Conservation (phyloP, 2,797 vertebrate genomes). For the Florisuga fusca region DNA sequence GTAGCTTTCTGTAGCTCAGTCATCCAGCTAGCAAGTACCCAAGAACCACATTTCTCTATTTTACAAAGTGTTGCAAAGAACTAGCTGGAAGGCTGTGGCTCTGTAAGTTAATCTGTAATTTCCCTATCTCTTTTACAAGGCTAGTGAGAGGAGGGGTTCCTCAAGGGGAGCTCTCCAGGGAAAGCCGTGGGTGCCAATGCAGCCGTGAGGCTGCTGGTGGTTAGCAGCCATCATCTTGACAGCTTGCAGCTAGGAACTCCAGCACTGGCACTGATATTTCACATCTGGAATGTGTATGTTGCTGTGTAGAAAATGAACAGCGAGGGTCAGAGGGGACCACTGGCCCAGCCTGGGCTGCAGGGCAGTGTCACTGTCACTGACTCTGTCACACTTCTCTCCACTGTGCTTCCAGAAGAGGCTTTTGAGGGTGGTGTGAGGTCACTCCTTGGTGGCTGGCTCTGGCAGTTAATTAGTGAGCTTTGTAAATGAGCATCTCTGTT, state of each 20-base stretch:
- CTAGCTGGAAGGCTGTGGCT: neutral
- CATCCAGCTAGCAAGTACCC: neutral
- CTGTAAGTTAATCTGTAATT: neutral
- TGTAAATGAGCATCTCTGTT: neutral
- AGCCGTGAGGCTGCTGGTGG: too few relatives aligned
- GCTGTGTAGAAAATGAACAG: neutral
- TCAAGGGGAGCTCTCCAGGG: neutral
- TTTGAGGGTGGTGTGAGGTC: too few relatives aligned
- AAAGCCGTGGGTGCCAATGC: neutral
- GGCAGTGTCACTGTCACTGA: too few relatives aligned
- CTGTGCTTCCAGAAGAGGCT: neutral
- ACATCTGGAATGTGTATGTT: accelerated
- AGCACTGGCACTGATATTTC: neutral
- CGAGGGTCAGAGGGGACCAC: neutral
- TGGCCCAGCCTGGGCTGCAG: too few relatives aligned
- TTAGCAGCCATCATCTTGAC: neutral
- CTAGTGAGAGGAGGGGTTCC: neutral
- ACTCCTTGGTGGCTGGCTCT: neutral
- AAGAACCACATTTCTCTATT: neutral
- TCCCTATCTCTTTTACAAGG: neutral
- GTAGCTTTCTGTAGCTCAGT: neutral
- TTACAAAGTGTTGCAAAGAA: neutral
- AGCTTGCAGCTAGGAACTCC: neutral
- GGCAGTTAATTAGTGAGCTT: neutral
- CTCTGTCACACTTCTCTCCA: neutral